Evolutionary conservation across 2,113 vertebrate genomes (phyloP), one percentile per base, ranked within the genome.

Genomic region (Ammospiza caudacuta): DNA sequence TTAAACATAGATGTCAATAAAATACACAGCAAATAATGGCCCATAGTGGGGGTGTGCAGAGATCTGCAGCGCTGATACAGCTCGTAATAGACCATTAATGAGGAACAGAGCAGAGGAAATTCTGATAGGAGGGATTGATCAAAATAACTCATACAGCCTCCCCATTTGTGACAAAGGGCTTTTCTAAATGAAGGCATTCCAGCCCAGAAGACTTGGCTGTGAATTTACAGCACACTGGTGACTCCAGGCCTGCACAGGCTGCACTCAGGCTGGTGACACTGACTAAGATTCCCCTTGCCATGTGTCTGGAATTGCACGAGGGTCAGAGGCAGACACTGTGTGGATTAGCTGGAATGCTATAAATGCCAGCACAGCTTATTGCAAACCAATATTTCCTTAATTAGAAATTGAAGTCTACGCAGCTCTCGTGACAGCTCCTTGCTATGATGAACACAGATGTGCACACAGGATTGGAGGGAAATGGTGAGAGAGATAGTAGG

Each of bases 1-100:
- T 95, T 92, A 97, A 95, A 96, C 83, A 92, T 81, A 91, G 87
- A 92, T 55, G 82, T 91, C 93, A 95, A 93, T 94, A 95, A 92
- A 95, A 94, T 63, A 85, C 55, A 79, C 5, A 27, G 86, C 70
- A 91, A 95, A 92, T 85, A 87, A 87, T 52, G 58, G 79, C 80
- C 46, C 13, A 57, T 52, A 47, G 83, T 28, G 46, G 81, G 77
- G 88, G 63, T 59, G 77, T 11, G 15, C 63, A 80, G 89, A 95
- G 78, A 91, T 94, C 78, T 72, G 47, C 84, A 19, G 25, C 0
- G 12, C 62, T 94, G 93, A 94, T 95, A 89, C 12, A 80, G 39
- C 37, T 44, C 9, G 12, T 77, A 94, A 95, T 21, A 80, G 86
- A 51, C 47, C 76, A 18, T 29, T 93, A 95, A 91, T 31, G 52